These are phyloP conservation scores for Lordiphosa clarofinis DNA, from an alignment of 1,140 invertebrate genomes.

Conservation along the genomic window DNA sequence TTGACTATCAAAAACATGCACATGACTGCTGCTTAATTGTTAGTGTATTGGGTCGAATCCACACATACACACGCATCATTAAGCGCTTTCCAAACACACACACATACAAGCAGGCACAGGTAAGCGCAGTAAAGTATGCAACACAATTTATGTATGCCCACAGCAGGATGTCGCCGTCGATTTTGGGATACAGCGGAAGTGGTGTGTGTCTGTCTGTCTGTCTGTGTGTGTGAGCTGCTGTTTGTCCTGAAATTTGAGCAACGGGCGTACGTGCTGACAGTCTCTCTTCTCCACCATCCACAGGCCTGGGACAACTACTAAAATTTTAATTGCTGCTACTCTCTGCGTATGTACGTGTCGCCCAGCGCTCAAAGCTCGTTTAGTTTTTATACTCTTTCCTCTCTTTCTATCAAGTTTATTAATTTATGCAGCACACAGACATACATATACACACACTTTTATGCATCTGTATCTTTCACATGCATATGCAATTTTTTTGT, in stretches of 20 bases:
- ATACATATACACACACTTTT: conserved; percentile 4
- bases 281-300: not conserved
- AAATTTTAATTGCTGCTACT: conserved; percentile 75
- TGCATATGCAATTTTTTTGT: conserved; percentile 65
- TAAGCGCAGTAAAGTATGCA: conserved; percentile 56
- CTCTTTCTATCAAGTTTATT: conserved; percentile 64
- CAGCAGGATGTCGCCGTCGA: conserved; percentile 56
- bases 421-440: conserved; percentile 62
- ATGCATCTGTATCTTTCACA: conserved; percentile 28
- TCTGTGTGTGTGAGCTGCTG: conserved; percentile 5
- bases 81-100: conserved; percentile 41
- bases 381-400: conserved; percentile 52
- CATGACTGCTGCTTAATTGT: conserved; percentile 43
- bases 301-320: conserved; percentile 44
- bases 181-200: conserved; percentile 53
- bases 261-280: conserved; percentile 43
- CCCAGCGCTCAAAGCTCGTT: conserved; percentile 60
- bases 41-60: conserved; percentile 10
- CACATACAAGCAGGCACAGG: conserved; percentile 28
- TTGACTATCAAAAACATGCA: conserved; percentile 34
- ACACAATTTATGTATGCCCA: conserved; percentile 62
- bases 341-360: conserved; percentile 54
- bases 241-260: conserved; percentile 47
- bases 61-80: conserved; percentile 39
- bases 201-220: conserved; percentile 12